Percentiles rank a stretch among this genome's conserved stretches.
phyloP scores from a whole-genome alignment of 1,140 invertebrate genomes.

The Zaprionus taronus region DNA sequence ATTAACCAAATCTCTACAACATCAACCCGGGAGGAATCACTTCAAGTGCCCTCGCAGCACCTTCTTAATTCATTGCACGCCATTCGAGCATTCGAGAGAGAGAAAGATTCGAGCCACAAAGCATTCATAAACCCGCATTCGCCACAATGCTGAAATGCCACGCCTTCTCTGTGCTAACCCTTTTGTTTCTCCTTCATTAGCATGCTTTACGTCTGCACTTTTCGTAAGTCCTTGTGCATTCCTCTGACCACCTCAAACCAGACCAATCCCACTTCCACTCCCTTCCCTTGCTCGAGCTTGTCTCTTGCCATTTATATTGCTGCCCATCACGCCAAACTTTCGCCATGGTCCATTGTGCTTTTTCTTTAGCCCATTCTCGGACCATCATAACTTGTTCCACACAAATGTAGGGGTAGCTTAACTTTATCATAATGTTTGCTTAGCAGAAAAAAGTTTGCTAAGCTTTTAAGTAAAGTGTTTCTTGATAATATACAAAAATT shows the following conservation, averaged over 20 bases:
- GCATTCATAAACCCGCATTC: slow-evolving; percentile 50
- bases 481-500: background rate
- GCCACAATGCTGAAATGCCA: slow-evolving; percentile 22
- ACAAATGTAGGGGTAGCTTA: slow-evolving; percentile 18
- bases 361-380: slow-evolving; percentile 4
- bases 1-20: slow-evolving; percentile 35
- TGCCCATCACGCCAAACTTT: slow-evolving; percentile 46
- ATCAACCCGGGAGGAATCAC: slow-evolving; percentile 16
- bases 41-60: slow-evolving; percentile 29
- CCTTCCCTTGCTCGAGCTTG: background rate
- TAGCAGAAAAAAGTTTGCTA: slow-evolving; percentile 2
- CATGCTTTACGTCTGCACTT: slow-evolving; percentile 26
- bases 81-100: slow-evolving; percentile 26
- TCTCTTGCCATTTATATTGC: slow-evolving; percentile 31
- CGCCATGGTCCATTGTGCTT: slow-evolving; percentile 30
- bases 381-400: slow-evolving; percentile 12
- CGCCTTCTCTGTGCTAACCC: slow-evolving; percentile 12
- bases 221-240: slow-evolving; percentile 25
- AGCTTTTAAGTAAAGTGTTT: background rate
- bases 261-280: background rate
- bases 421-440: slow-evolving; percentile 30
- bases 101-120: slow-evolving; percentile 36
- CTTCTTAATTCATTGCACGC: slow-evolving; percentile 22
- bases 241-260: background rate
- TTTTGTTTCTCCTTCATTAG: slow-evolving; percentile 57